Base-by-base conservation (phyloP, 2,797 vertebrate genomes). In the Melanotaenia boesemani region DNA sequence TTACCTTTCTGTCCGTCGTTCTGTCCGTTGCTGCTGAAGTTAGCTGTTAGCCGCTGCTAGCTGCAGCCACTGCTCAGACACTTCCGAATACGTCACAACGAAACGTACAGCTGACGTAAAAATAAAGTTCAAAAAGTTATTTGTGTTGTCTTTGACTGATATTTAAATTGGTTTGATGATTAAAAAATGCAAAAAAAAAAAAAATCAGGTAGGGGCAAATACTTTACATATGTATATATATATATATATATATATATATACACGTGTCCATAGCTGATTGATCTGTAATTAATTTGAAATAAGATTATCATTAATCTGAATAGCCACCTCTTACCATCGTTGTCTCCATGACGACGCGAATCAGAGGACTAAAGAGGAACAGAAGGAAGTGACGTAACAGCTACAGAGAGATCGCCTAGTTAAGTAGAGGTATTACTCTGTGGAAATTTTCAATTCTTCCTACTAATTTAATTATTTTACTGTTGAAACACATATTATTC, bases 1-100 rank as follows among this genome's bases (percentile, higher is more conserved):
- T 77, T 67, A 89, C 84, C 83, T 71, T 72, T 79, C 79, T 59
- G 74, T 60, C 63, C 34, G 24, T 70, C 76, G 61, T 56, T 63
- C 60, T 15, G 60, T 12, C 28, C 22, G 20, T 26, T 68, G 39
- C 50, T 37, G 63, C 55, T 6, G 44, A 1, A 26, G 32, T 7
- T 61, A 55, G 62, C 24, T 30, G 71, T 69, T 73, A 64, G 79
- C 79, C 22, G 68, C 82, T 63, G 66, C 59, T 75, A 59, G 58
- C 61, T 59, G 56, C 70, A 76, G 81, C 67, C 34, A 34, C 15
- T 24, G 39, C 6, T 41, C 37, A 12, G 4, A 60, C 30, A 61
- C 80, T 77, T 88, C 86, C 85, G 66, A 0, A 0, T 68, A 76
- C 70, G 84, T 87, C 64, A 83, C 10, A 6, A 63, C 4, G 60